phyloP scores from a whole-genome alignment of 2,797 vertebrate species.

The Sebastes kiyomatsui region DNA sequence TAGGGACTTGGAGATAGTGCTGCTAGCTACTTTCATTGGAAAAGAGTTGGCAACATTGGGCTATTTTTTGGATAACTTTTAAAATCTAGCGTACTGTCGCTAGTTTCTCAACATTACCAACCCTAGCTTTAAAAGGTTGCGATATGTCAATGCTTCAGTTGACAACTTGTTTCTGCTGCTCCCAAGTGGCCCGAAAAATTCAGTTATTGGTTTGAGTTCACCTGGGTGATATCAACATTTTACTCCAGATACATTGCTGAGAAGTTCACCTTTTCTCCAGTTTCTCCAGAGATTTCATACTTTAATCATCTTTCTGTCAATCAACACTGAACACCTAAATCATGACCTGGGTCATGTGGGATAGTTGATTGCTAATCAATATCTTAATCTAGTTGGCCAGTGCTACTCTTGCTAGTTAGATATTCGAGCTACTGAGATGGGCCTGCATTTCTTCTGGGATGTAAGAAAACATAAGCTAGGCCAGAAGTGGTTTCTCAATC shows the following conservation, averaged over 20 bases:
- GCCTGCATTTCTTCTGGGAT: not conserved
- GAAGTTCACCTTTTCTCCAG: accelerated
- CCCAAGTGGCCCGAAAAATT: not conserved
- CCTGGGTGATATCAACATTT: not conserved
- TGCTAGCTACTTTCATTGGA: no score
- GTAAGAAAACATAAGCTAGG: not conserved
- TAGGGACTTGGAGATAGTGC: no score
- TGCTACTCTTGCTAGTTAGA: not conserved
- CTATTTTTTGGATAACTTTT: no score
- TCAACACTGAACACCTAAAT: not conserved
- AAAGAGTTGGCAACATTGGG: no score
- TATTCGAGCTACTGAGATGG: not conserved
- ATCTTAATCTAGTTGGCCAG: not conserved
- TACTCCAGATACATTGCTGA: not conserved
- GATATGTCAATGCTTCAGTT: no score
- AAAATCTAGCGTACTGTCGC: no score
- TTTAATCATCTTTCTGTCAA: not conserved
- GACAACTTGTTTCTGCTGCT: not conserved
- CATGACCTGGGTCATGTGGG: not conserved
- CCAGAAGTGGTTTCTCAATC: not conserved
- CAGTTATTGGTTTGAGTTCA: not conserved
- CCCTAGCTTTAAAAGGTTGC: no score
- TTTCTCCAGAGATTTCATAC: not conserved
- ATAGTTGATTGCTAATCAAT: not conserved
- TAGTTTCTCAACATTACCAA: no score